Evolutionary conservation across 1,140 invertebrate genomes (phyloP).

Genomic region (Liolophura sinensis): DNA sequence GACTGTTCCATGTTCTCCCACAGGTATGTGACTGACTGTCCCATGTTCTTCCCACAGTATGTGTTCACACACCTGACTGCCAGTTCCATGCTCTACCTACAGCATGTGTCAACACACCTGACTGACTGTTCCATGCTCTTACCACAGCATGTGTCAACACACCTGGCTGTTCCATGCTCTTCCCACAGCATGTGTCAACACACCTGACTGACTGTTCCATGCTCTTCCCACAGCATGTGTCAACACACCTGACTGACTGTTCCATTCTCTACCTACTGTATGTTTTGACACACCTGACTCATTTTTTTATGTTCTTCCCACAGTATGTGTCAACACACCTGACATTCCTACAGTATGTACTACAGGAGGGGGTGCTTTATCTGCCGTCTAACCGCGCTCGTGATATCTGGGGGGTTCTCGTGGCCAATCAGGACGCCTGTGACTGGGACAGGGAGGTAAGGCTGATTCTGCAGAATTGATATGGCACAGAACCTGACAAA

Average conservation of each 20-base stretch:
- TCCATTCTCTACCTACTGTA: background rate
- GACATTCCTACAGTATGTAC: slow-evolving; percentile 61
- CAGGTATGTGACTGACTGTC: too few relatives aligned
- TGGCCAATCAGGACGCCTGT: slow-evolving; percentile 59
- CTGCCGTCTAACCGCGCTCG: slow-evolving; percentile 60
- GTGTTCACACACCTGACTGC: too few relatives aligned
- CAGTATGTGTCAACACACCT: slow-evolving; percentile 62
- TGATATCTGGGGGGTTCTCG: slow-evolving; percentile 63
- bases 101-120: too few relatives aligned
- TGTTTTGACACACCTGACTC: slow-evolving; percentile 13
- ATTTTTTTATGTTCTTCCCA: slow-evolving; percentile 28
- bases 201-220: background rate
- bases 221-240: background rate
- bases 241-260: slow-evolving; percentile 5
- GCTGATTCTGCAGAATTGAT: too few relatives aligned
- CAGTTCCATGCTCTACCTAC: too few relatives aligned
- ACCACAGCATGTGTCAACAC: too few relatives aligned
- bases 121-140: too few relatives aligned
- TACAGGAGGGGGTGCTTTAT: slow-evolving; percentile 63
- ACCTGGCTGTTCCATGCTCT: too few relatives aligned
- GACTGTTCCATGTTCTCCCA: too few relatives aligned
- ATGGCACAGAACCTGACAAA: too few relatives aligned
- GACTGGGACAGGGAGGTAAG: slow-evolving; percentile 59
- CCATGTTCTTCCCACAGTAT: too few relatives aligned
- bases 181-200: too few relatives aligned